A percentile compares a stretch with the other conserved stretches of the same genome.
Conservation (phyloP, 2,113 vertebrate genomes). For the Ptyas mucosa region DNA sequence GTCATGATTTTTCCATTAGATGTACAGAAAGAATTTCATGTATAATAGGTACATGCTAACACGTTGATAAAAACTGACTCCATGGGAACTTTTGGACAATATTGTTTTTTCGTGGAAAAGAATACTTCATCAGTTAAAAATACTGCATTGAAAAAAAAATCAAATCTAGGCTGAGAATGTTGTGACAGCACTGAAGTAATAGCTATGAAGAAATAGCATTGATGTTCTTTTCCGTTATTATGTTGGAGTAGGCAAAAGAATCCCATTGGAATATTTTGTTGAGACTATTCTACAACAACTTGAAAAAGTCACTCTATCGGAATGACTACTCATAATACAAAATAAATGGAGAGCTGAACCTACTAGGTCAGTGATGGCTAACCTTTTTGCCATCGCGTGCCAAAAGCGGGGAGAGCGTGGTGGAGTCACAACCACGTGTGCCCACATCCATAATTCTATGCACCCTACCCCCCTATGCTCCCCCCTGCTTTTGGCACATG, state of each 20-base stretch:
- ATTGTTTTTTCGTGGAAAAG: not conserved
- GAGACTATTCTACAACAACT: not conserved
- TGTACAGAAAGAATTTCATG: not conserved
- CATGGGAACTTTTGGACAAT: not conserved
- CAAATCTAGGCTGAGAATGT: not conserved
- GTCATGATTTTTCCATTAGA: not conserved
- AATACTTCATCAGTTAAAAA: not conserved
- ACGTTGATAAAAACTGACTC: not conserved
- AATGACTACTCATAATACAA: not conserved
- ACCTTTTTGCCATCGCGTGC: no score
- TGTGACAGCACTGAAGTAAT: not conserved
- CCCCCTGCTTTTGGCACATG: no score
- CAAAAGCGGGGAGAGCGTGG: no score
- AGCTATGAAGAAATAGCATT: not conserved
- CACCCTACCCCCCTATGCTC: no score
- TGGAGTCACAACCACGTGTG: no score
- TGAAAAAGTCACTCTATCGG: not conserved
- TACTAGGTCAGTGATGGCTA: not conserved
- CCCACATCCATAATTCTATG: no score
- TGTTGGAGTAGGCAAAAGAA: not conserved
- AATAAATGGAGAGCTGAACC: not conserved
- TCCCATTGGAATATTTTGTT: not conserved
- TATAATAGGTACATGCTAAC: not conserved
- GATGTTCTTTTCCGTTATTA: not conserved
- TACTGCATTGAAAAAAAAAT: not conserved